Percentiles rank a stretch among this genome's conserved stretches.
Conservation (phyloP, 2,113 vertebrate genomes). For the Apodemus sylvaticus region DNA sequence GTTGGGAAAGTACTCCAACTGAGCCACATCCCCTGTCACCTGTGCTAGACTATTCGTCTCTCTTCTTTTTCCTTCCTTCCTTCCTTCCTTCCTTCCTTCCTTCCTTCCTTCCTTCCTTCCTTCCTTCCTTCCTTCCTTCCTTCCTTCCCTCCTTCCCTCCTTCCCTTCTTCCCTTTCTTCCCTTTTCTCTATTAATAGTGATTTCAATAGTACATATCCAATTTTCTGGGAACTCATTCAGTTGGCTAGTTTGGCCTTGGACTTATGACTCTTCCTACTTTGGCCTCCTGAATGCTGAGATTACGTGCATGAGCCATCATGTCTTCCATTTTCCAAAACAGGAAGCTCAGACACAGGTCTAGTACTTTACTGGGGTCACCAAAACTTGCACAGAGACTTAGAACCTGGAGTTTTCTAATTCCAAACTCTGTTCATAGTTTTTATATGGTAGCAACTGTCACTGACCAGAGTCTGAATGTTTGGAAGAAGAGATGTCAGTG, state of each 20-base stretch:
- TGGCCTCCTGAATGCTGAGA: neutral
- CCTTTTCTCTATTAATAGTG: no score
- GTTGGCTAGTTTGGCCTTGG: neutral
- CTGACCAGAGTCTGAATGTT: neutral
- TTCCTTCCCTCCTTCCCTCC: neutral
- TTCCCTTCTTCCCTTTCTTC: no score
- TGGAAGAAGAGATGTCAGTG: constrained; percentile 33
- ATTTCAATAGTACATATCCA: neutral
- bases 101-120: no score
- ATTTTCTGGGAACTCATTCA: neutral
- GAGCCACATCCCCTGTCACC: neutral
- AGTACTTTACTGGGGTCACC: neutral
- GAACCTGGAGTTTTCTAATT: constrained; percentile 27
- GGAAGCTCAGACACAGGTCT: neutral
- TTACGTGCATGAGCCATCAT: neutral
- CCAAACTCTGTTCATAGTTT: neutral
- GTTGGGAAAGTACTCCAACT: neutral
- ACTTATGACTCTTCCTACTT: neutral
- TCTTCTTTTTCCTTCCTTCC: neutral
- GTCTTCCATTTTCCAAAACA: constrained; percentile 37
- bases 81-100: neutral
- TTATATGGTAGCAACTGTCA: neutral
- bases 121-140: neutral
- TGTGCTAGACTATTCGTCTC: no score
- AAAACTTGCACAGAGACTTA: neutral